These are phyloP conservation scores for Corvus hawaiiensis DNA, from an alignment of 2,113 vertebrate genomes.

Conservation along the genomic window DNA sequence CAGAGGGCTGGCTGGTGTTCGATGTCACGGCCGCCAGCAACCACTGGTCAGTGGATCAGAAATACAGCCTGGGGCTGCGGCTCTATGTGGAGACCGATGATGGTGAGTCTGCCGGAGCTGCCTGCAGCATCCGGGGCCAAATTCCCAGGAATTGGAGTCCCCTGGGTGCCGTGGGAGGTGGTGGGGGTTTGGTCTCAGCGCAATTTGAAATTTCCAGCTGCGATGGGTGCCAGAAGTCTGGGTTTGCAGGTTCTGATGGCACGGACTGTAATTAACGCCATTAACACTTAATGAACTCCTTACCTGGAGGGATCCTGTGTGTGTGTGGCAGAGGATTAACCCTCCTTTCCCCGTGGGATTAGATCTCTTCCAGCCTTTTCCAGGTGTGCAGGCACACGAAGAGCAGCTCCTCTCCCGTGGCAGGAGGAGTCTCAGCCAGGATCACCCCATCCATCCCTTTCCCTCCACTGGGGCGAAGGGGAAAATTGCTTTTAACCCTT, in stretches of 20 bases:
- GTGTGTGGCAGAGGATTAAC: neutral
- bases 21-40: slow-evolving; percentile 89
- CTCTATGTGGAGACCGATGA: slow-evolving; percentile 91
- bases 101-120: slow-evolving; percentile 66
- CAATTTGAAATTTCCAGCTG: neutral
- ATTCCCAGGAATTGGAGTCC: accelerated
- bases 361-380: neutral
- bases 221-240: neutral
- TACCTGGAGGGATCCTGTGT: neutral
- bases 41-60: slow-evolving; percentile 83
- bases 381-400: neutral
- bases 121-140: accelerated
- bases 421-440: accelerated
- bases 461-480: accelerated
- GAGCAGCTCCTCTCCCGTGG: accelerated
- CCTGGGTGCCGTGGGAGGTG: accelerated
- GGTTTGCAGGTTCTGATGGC: neutral
- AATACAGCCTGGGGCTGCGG: slow-evolving; percentile 85
- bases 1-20: slow-evolving; percentile 93
- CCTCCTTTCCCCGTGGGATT: neutral
- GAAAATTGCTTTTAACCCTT: accelerated
- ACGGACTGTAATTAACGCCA: neutral
- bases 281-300: neutral
- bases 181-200: accelerated
- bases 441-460: neutral